phyloP scores from a whole-genome alignment of 2,888 invertebrate genomes.

The Aleiodes testaceus region DNA sequence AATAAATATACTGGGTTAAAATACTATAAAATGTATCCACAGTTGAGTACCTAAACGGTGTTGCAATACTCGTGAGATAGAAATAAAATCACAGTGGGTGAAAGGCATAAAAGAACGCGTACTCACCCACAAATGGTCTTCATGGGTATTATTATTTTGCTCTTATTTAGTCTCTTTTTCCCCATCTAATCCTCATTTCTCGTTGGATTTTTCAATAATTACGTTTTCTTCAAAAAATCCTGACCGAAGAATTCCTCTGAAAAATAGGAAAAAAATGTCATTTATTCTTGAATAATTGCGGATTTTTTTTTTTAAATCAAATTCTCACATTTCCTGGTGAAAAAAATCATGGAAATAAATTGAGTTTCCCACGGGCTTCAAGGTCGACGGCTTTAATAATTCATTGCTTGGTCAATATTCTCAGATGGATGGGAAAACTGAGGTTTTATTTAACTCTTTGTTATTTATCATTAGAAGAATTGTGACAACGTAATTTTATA shows the following conservation, averaged over 20 bases:
- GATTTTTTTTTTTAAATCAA: too few species aligned
- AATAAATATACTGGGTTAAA: conserved; percentile 18
- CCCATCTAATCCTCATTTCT: background rate
- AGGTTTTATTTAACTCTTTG: background rate
- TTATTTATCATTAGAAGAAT: background rate
- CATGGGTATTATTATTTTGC: conserved; percentile 28
- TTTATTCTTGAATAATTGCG: background rate
- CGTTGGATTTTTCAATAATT: conserved; percentile 18
- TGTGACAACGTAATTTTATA: background rate
- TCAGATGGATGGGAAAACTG: background rate
- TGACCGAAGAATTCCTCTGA: background rate
- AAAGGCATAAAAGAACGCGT: conserved; percentile 38
- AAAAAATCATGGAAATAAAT: too few species aligned
- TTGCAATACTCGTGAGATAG: conserved; percentile 40
- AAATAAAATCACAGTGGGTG: conserved; percentile 23
- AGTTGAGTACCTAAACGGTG: conserved; percentile 13
- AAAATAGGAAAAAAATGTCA: background rate
- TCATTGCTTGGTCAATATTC: background rate
- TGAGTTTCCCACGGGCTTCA: conserved; percentile 36
- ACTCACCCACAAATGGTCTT: conserved; percentile 40
- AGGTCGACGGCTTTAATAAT: conserved; percentile 29
- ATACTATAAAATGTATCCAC: conserved; percentile 36
- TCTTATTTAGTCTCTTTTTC: conserved; percentile 35
- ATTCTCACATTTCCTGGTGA: background rate
- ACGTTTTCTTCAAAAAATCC: conserved; percentile 12